phyloP scores from a whole-genome alignment of 2,113 vertebrate species.

The Xiphias gladius region DNA sequence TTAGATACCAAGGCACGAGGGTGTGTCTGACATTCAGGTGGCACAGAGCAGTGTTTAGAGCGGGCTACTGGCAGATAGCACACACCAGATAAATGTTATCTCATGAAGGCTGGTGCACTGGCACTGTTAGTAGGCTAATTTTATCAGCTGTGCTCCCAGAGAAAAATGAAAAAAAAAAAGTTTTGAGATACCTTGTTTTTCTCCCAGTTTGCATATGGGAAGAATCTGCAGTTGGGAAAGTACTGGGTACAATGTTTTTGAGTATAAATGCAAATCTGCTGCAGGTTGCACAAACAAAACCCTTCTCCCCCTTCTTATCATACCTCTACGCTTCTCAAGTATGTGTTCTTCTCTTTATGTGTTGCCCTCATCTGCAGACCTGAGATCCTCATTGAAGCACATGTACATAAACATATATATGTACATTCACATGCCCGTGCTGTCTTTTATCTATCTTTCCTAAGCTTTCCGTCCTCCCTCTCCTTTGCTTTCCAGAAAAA shows the following conservation, averaged over 20 bases:
- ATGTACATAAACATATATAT: slow-evolving; percentile 1
- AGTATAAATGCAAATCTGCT: slow-evolving; percentile 5
- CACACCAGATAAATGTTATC: slow-evolving; percentile 63
- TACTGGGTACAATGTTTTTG: background rate
- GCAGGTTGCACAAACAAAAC: slow-evolving; percentile 1
- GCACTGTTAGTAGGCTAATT: slow-evolving; percentile 20
- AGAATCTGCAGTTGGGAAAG: background rate
- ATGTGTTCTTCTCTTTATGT: slow-evolving; percentile 1
- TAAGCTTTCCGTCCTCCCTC: background rate
- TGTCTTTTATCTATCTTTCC: background rate
- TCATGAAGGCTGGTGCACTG: slow-evolving; percentile 51
- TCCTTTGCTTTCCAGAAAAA: slow-evolving; percentile 5
- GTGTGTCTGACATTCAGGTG: slow-evolving; percentile 72
- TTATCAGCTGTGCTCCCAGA: slow-evolving; percentile 6
- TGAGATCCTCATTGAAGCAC: background rate
- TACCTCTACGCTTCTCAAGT: slow-evolving; percentile 4
- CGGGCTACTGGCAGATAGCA: slow-evolving; percentile 37
- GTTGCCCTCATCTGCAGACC: background rate
- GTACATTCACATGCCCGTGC: background rate
- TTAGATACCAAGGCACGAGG: slow-evolving; percentile 66
- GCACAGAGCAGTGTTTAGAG: slow-evolving; percentile 41
- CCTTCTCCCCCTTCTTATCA: background rate
- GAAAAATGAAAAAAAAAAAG: too few species aligned
- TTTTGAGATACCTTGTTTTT: slow-evolving; percentile 1
- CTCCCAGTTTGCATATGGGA: background rate